These are phyloP conservation scores for Parapsyche elsis DNA, from an alignment of 1,140 invertebrate species.

Conservation along the genomic window DNA sequence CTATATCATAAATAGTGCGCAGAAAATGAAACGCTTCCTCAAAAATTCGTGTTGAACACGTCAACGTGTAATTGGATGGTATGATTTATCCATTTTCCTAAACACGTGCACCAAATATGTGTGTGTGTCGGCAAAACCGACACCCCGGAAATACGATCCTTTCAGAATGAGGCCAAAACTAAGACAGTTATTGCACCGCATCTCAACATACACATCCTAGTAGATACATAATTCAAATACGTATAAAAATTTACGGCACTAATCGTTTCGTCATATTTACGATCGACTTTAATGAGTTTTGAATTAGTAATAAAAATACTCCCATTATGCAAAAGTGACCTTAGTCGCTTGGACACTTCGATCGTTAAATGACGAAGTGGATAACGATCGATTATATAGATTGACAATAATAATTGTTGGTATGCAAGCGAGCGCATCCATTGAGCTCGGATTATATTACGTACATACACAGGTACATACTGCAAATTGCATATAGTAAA, in stretches of 20 bases:
- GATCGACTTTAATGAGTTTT: neutral
- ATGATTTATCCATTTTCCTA: slow-evolving; percentile 21
- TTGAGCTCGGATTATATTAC: neutral
- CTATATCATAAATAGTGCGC: neutral
- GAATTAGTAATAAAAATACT: neutral
- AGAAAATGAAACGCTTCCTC: neutral
- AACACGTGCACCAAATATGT: no score
- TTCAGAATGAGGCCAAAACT: neutral
- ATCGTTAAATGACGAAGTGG: no score
- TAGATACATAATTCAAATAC: no score
- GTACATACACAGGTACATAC: no score
- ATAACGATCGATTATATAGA: neutral
- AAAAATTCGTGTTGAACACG: slow-evolving; percentile 22
- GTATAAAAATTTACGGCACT: neutral
- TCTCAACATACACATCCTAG: no score
- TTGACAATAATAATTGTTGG: neutral
- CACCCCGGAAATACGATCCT: neutral
- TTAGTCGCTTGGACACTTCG: neutral
- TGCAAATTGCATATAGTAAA: neutral
- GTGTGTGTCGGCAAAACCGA: no score
- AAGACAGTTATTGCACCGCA: no score
- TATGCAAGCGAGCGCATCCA: neutral
- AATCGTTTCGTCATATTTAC: neutral
- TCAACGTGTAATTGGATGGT: slow-evolving; percentile 29
- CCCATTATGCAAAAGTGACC: slow-evolving; percentile 1